Evolutionary conservation across 2,888 invertebrate species (phyloP).

Genomic region (Drosophila vallismaia): DNA sequence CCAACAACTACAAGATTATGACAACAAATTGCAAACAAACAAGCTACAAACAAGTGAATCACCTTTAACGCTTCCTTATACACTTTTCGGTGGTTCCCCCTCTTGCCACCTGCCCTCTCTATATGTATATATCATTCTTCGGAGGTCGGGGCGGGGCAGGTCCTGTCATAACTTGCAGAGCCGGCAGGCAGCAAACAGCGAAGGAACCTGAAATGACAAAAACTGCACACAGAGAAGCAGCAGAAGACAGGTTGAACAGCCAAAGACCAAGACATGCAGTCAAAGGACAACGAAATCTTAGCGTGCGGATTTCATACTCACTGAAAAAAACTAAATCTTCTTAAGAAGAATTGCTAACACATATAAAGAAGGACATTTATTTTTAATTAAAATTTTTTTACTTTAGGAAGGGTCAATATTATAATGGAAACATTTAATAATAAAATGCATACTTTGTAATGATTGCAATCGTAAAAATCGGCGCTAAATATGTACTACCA

Average conservation of each 20-base stretch:
- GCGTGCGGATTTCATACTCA: conserved; percentile 15
- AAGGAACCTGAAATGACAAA: conserved; percentile 61
- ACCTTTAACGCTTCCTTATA: conserved; percentile 73
- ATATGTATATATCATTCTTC: not conserved
- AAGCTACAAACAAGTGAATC: conserved; percentile 77
- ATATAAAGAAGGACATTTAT: too few relatives aligned
- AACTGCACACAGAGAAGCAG: conserved; percentile 56
- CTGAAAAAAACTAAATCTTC: not conserved
- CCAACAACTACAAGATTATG: conserved; percentile 57
- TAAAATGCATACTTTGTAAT: too few relatives aligned
- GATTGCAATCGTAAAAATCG: too few relatives aligned
- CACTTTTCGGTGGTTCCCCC: conserved; percentile 49
- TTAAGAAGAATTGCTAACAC: too few relatives aligned
- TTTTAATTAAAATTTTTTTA: too few relatives aligned
- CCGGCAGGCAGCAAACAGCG: conserved; percentile 41
- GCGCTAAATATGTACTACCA: too few relatives aligned
- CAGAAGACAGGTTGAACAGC: conserved; percentile 35
- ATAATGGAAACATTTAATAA: too few relatives aligned
- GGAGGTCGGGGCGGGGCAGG: conserved; percentile 43
- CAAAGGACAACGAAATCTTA: conserved; percentile 64
- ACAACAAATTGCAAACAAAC: conserved; percentile 79
- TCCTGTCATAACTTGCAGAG: conserved; percentile 71
- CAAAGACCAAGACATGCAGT: conserved; percentile 75
- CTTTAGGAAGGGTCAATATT: too few relatives aligned
- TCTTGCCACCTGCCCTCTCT: conserved; percentile 1